phyloP scores from a whole-genome alignment of 2,113 vertebrate genomes.

The Sapayoa aenigma region DNA sequence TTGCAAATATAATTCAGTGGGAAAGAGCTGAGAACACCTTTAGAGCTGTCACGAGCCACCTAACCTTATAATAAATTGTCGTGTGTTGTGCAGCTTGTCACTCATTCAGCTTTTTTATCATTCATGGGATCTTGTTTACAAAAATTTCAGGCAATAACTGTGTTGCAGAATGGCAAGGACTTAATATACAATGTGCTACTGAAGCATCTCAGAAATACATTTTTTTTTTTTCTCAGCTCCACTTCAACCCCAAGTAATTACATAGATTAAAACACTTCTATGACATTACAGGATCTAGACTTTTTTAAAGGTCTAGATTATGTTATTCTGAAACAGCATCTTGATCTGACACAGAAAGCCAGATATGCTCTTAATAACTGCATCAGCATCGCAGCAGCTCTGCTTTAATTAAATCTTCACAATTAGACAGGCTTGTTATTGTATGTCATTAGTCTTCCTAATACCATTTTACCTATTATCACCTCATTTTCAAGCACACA shows the following conservation, averaged over 20 bases:
- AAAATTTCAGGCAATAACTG: neutral
- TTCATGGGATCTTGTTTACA: neutral
- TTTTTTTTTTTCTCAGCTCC: neutral
- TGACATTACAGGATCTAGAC: neutral
- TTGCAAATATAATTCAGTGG: slow-evolving; percentile 6
- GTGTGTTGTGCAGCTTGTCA: neutral
- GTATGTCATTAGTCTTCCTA: slow-evolving; percentile 65
- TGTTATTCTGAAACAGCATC: neutral
- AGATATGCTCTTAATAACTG: slow-evolving; percentile 28
- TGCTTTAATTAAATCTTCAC: slow-evolving; percentile 68
- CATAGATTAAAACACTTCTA: neutral
- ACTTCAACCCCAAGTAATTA: neutral
- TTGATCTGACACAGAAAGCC: slow-evolving; percentile 6
- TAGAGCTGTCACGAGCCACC: neutral
- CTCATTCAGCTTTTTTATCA: neutral
- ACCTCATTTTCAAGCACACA: slow-evolving; percentile 62
- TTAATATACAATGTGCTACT: neutral
- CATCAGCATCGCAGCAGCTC: slow-evolving; percentile 2
- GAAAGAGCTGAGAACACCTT: neutral
- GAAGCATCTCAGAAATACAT: neutral
- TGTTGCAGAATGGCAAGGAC: neutral
- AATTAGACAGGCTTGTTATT: slow-evolving; percentile 63
- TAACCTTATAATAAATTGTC: neutral
- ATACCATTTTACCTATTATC: slow-evolving; percentile 48
- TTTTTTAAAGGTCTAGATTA: neutral